Percentiles rank a stretch among this genome's conserved stretches.
These are phyloP conservation scores for Thumatha senex DNA, from an alignment of 2,888 invertebrate genomes.

Conservation along the genomic window DNA sequence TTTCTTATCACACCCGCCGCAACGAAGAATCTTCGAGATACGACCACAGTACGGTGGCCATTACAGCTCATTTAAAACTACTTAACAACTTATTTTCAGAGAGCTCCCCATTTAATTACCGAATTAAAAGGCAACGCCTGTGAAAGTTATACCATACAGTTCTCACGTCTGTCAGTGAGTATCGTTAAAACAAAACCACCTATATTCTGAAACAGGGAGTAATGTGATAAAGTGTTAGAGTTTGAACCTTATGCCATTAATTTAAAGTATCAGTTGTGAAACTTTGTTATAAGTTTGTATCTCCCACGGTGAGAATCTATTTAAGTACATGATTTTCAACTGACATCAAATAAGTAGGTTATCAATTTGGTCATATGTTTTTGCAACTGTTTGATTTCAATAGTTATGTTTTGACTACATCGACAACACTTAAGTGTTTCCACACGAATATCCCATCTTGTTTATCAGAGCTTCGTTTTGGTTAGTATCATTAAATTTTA, in stretches of 20 bases:
- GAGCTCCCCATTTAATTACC: constrained; percentile 41
- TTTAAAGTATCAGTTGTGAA: constrained; percentile 31
- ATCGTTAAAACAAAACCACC: constrained; percentile 66
- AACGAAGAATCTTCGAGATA: constrained; percentile 18
- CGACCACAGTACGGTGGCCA: constrained; percentile 3
- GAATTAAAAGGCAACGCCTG: constrained; percentile 53
- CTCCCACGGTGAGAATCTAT: constrained; percentile 65
- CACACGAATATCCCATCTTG: too few relatives aligned
- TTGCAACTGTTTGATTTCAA: too few relatives aligned
- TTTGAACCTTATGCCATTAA: constrained; percentile 33
- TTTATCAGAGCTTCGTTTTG: too few relatives aligned
- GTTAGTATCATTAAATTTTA: too few relatives aligned
- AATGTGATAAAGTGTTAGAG: constrained; percentile 13
- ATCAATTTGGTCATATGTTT: too few relatives aligned
- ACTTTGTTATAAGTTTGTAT: constrained; percentile 33
- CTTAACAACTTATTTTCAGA: constrained; percentile 41
- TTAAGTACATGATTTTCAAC: constrained; percentile 39
- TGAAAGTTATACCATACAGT: constrained; percentile 64
- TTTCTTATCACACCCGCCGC: too few relatives aligned
- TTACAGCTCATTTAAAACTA: constrained; percentile 38
- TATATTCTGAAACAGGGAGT: constrained; percentile 39
- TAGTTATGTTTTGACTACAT: too few relatives aligned
- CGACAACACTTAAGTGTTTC: too few relatives aligned
- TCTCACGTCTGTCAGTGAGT: constrained; percentile 76
- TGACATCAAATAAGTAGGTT: too few relatives aligned